These are phyloP conservation scores for Lerista edwardsae DNA, from an alignment of 2,797 vertebrate species.

Conservation along the genomic window DNA sequence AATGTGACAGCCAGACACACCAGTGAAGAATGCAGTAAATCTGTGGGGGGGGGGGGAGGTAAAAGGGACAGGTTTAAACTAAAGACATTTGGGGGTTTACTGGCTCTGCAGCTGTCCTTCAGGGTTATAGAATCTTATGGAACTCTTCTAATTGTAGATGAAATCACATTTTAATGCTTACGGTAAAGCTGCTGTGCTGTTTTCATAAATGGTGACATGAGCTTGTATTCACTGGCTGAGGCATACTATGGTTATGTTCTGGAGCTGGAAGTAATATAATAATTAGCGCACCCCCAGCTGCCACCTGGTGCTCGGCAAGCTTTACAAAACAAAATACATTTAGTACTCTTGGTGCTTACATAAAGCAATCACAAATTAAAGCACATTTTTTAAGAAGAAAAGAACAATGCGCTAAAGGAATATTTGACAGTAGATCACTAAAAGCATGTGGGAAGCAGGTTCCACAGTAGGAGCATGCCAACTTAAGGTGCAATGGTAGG, in stretches of 20 bases:
- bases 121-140: neutral
- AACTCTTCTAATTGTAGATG: neutral
- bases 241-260: neutral
- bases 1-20: neutral
- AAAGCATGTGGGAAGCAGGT: neutral
- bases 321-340: neutral
- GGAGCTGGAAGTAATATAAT: slow-evolving; percentile 5
- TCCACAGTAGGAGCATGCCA: neutral
- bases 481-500: neutral
- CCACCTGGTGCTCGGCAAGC: neutral
- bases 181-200: neutral
- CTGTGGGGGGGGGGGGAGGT: neutral
- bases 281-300: slow-evolving; percentile 14
- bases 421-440: neutral
- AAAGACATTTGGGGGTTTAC: slow-evolving; percentile 3
- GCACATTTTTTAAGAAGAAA: neutral
- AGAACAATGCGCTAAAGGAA: neutral
- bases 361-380: neutral
- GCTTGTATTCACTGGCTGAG: neutral
- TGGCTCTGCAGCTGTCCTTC: neutral
- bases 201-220: neutral
- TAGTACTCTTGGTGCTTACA: neutral
- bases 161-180: neutral
- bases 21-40: neutral
- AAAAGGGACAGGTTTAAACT: slow-evolving; percentile 14